A percentile compares a stretch with the other conserved stretches of the same genome.
Evolutionary conservation across 2,888 invertebrate species (phyloP).

Genomic region (Andrena marginata): DNA sequence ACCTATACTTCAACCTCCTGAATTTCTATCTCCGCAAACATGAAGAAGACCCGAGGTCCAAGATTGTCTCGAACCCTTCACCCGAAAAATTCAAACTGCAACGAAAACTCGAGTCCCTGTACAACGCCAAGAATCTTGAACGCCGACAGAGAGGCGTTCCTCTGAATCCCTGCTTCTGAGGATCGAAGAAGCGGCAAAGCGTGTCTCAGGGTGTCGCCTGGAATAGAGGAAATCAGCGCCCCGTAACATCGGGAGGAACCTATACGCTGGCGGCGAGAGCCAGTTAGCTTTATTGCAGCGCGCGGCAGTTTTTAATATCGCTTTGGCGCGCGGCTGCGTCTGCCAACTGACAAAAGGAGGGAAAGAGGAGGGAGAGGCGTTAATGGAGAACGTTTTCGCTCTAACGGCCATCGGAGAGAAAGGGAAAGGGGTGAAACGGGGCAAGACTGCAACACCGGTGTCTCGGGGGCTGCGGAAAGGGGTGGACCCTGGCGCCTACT

Average conservation of each 20-base stretch:
- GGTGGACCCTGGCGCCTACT: slow-evolving; percentile 72
- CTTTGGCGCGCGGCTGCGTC: slow-evolving; percentile 80
- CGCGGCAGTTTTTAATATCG: slow-evolving; percentile 83
- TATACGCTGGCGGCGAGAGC: slow-evolving; percentile 72
- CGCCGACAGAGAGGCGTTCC: not conserved
- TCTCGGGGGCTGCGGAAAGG: slow-evolving; percentile 63
- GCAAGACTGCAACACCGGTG: slow-evolving; percentile 65
- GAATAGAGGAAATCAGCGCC: slow-evolving; percentile 18
- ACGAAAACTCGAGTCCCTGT: not conserved
- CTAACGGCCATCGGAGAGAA: slow-evolving; percentile 80
- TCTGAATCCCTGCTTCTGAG: not conserved
- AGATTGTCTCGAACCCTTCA: too few species aligned
- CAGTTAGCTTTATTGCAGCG: slow-evolving; percentile 82
- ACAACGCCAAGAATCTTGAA: not conserved
- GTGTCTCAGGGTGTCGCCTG: slow-evolving; percentile 2
- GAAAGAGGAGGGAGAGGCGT: slow-evolving; percentile 77
- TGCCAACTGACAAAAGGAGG: slow-evolving; percentile 82
- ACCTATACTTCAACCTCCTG: not conserved
- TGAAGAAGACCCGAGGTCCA: not conserved
- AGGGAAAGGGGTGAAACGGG: slow-evolving; percentile 67
- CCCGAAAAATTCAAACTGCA: too few species aligned
- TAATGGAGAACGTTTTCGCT: slow-evolving; percentile 83
- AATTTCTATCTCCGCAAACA: not conserved
- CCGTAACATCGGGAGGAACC: slow-evolving; percentile 55
- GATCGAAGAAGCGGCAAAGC: slow-evolving; percentile 12